phyloP scores from a whole-genome alignment of 2,113 vertebrate species.

The Edolisoma coerulescens region DNA sequence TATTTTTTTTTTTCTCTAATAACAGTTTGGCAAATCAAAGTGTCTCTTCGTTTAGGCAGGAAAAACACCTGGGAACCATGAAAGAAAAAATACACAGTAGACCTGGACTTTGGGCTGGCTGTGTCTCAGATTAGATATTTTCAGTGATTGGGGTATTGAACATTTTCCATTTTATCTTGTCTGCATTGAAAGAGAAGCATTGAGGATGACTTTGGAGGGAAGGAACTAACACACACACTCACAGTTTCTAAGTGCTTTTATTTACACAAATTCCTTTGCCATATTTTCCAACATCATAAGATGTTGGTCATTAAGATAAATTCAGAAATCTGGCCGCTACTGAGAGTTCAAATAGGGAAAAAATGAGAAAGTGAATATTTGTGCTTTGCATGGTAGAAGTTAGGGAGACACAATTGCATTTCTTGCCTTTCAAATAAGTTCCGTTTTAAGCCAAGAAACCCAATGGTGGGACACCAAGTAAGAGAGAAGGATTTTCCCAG shows the following conservation, averaged over 20 bases:
- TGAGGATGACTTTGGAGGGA: not conserved
- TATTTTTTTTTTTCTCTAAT: conserved; percentile 26
- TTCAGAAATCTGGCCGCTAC: not conserved
- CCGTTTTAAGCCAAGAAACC: not conserved
- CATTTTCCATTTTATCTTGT: not conserved
- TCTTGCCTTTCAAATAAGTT: not conserved
- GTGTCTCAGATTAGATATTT: not conserved
- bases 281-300: not conserved
- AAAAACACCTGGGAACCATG: not conserved
- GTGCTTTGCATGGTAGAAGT: not conserved
- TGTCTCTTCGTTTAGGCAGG: conserved; percentile 1
- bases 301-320: not conserved
- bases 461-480: not conserved
- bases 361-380: not conserved
- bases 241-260: not conserved
- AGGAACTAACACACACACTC: not conserved
- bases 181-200: not conserved
- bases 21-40: conserved; percentile 22
- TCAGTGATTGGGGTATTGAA: not conserved
- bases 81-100: not conserved
- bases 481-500: not conserved
- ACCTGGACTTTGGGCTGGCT: not conserved
- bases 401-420: not conserved
- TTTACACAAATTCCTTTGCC: not conserved
- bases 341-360: not conserved